A percentile compares a stretch with the other conserved stretches of the same genome.
Conservation (phyloP, 64 coral and sea anemone genomes). For the Pachyseris speciosa region DNA sequence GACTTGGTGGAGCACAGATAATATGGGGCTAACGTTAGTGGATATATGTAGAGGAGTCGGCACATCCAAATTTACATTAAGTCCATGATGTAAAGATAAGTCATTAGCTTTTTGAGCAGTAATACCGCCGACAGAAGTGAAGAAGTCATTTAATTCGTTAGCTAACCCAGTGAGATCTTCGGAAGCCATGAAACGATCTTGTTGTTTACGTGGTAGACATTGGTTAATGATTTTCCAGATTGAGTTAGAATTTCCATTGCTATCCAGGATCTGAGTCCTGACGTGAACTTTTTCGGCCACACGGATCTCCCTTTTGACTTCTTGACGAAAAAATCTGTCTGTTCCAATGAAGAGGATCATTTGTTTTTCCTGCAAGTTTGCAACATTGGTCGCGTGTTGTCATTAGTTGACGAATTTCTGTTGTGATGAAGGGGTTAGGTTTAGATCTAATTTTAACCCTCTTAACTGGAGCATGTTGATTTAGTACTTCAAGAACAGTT, state of each 20-base stretch:
- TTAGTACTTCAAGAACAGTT: too few species aligned
- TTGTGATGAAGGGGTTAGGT: neutral
- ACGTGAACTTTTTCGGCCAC: too few species aligned
- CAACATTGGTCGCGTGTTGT: too few species aligned
- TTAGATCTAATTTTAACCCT: too few species aligned
- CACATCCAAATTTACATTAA: neutral
- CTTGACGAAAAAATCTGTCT: too few species aligned
- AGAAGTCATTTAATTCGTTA: conserved; percentile 73
- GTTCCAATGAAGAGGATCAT: too few species aligned
- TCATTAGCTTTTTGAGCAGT: conserved; percentile 46
- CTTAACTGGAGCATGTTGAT: too few species aligned
- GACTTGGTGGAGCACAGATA: neutral
- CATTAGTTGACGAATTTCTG: too few species aligned
- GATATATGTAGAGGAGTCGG: neutral
- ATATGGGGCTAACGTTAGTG: neutral
- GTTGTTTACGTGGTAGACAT: conserved; percentile 52
- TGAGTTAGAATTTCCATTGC: conserved; percentile 60
- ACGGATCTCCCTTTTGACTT: too few species aligned
- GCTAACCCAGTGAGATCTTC: conserved; percentile 57
- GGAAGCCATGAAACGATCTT: neutral
- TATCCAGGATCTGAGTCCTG: conserved; percentile 41
- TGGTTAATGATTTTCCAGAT: conserved; percentile 1
- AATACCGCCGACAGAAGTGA: conserved; percentile 59
- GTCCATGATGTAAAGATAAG: conserved; percentile 42
- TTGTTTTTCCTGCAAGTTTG: too few species aligned